Conservation (phyloP, 2,797 vertebrate genomes). For the Cyclura pinguis region DNA sequence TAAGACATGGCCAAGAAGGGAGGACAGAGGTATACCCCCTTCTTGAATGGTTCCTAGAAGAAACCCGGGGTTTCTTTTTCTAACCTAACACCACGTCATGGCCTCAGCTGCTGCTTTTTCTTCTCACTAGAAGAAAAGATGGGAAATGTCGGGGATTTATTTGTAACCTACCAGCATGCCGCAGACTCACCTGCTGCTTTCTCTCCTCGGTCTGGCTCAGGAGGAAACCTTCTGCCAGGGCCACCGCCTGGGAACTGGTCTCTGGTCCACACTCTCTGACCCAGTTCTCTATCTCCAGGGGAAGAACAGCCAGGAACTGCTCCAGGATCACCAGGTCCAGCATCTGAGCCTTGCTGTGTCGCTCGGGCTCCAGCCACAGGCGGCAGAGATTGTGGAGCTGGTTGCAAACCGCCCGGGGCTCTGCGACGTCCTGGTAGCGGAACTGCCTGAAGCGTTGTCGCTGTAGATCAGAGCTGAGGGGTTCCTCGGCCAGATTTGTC, state of each 20-base stretch:
- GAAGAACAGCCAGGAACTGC: neutral
- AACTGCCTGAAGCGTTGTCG: neutral
- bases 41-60: neutral
- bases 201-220: neutral
- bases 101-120: too few relatives aligned
- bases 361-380: neutral
- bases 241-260: slow-evolving; percentile 11
- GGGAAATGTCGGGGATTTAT: neutral
- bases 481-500: too few relatives aligned
- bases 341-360: neutral
- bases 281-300: neutral
- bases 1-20: too few relatives aligned
- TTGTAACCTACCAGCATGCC: neutral
- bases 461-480: too few relatives aligned
- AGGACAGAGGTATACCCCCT: neutral
- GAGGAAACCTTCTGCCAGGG: slow-evolving; percentile 1
- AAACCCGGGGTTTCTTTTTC: neutral
- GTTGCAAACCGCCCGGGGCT: neutral
- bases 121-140: too few relatives aligned
- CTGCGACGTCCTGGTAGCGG: neutral
- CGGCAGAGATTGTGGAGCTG: neutral
- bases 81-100: too few relatives aligned
- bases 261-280: neutral
- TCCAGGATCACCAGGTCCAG: slow-evolving; percentile 7
- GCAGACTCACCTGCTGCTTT: neutral